A percentile compares a stretch with the other conserved stretches of the same genome.
Conservation (phyloP, 2,888 invertebrate genomes). For the Cynaeus angustus region DNA sequence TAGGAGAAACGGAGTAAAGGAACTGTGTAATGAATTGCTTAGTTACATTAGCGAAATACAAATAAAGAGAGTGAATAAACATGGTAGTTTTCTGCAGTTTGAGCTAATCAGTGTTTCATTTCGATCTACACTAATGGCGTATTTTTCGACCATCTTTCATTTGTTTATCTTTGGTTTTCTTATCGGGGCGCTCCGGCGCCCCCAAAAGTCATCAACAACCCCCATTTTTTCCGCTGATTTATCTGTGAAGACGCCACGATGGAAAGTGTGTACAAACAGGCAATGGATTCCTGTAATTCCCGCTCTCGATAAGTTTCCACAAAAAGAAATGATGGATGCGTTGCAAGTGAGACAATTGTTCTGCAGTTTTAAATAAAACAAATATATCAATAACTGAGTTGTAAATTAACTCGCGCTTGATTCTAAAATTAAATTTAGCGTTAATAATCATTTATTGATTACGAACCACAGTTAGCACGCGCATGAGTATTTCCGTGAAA, state of each 20-base stretch:
- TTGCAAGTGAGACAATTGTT: constrained; percentile 31
- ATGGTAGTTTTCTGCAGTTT: constrained; percentile 58
- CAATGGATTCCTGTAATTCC: not conserved
- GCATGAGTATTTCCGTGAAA: constrained; percentile 57
- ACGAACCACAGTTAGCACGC: constrained; percentile 53
- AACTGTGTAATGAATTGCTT: constrained; percentile 50
- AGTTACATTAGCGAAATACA: constrained; percentile 58
- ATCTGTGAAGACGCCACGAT: constrained; percentile 14
- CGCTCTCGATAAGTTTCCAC: not conserved
- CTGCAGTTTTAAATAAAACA: constrained; percentile 54
- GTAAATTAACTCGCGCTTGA: constrained; percentile 63
- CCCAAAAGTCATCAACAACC: constrained; percentile 47
- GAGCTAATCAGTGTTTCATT: constrained; percentile 62
- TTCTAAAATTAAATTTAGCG: constrained; percentile 67
- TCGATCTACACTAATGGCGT: constrained; percentile 61
- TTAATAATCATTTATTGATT: constrained; percentile 67
- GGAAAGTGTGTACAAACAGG: no score
- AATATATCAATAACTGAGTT: constrained; percentile 56
- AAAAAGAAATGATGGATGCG: constrained; percentile 21
- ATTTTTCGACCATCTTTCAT: constrained; percentile 67
- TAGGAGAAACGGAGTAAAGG: constrained; percentile 48
- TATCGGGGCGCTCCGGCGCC: constrained; percentile 55
- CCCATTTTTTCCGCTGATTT: constrained; percentile 35
- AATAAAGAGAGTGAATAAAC: constrained; percentile 61
- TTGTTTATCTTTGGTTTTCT: constrained; percentile 70